Evolutionary conservation across 2,113 vertebrate species (phyloP).

Genomic region (Eurystomus gularis): DNA sequence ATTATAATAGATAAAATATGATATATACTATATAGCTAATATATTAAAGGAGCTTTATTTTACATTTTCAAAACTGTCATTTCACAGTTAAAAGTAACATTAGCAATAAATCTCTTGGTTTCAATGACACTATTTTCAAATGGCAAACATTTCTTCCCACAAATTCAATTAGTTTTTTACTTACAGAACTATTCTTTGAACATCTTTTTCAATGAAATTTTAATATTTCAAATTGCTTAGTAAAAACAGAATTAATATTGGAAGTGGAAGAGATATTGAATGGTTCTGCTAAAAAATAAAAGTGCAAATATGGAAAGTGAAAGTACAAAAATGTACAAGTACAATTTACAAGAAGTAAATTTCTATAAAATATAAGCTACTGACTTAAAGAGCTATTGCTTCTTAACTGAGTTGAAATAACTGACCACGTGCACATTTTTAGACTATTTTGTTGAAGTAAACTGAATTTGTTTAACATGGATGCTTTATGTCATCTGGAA

Average conservation of each 20-base stretch:
- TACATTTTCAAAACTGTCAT: not conserved
- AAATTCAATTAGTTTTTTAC: not conserved
- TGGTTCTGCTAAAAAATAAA: not conserved
- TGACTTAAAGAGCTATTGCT: not conserved
- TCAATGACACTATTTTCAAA: not conserved
- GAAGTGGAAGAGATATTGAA: not conserved
- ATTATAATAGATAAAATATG: not conserved
- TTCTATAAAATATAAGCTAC: not conserved
- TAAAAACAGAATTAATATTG: not conserved
- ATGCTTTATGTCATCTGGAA: not conserved
- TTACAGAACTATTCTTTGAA: not conserved
- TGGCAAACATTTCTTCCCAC: not conserved
- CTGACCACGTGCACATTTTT: not conserved
- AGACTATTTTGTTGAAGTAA: not conserved
- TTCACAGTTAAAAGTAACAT: not conserved
- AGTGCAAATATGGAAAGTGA: not conserved
- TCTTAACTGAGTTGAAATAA: not conserved
- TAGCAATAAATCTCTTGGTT: not conserved
- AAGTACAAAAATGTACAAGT: not conserved
- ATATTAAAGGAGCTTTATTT: not conserved
- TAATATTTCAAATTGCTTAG: not conserved
- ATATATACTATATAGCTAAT: not conserved
- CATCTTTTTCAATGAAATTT: not conserved
- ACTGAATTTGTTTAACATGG: not conserved
- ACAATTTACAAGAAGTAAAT: not conserved